phyloP scores from a whole-genome alignment of 2,888 invertebrate species.

The Tromatobia lineatoria region DNA sequence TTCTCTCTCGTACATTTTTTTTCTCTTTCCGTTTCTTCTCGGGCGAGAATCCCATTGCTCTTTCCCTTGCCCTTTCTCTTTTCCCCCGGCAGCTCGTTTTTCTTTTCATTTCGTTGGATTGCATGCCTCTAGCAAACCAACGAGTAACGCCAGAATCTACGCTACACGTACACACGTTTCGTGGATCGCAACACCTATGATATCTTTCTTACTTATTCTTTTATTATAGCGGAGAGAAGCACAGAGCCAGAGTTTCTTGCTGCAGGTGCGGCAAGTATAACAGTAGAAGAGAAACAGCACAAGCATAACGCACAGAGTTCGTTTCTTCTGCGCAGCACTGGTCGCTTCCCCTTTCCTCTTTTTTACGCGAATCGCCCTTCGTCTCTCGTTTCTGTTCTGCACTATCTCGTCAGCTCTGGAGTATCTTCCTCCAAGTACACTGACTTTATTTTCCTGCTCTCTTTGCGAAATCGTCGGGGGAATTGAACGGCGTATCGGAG shows the following conservation, averaged over 20 bases:
- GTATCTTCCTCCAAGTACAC: slow-evolving; percentile 9
- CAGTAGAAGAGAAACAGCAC: slow-evolving; percentile 9
- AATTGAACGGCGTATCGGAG: slow-evolving; percentile 37
- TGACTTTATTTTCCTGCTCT: slow-evolving; percentile 16
- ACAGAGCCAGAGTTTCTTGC: slow-evolving; percentile 2
- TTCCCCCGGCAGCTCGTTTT: slow-evolving; percentile 46
- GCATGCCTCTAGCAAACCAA: slow-evolving; percentile 67
- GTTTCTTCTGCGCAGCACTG: slow-evolving; percentile 14
- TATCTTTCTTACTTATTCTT: slow-evolving; percentile 48
- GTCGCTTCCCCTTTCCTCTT: slow-evolving; percentile 32
- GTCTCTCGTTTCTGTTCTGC: slow-evolving; percentile 13
- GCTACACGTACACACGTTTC: slow-evolving; percentile 29
- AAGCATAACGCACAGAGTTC: slow-evolving; percentile 10
- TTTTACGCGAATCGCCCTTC: slow-evolving; percentile 19
- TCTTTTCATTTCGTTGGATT: slow-evolving; percentile 67
- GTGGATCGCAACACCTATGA: slow-evolving; percentile 44
- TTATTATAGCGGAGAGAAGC: slow-evolving; percentile 18
- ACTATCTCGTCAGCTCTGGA: neutral
- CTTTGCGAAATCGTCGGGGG: slow-evolving; percentile 17
- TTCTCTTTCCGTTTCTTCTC: slow-evolving; percentile 48
- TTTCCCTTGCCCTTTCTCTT: slow-evolving; percentile 53
- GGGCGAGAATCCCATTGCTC: slow-evolving; percentile 43
- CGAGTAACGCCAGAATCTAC: slow-evolving; percentile 23
- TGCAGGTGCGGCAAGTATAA: neutral
- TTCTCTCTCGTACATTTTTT: slow-evolving; percentile 39